A percentile compares a stretch with the other conserved stretches of the same genome.
Evolutionary conservation across 2,888 invertebrate species (phyloP).

Genomic region (Athalia circularis): DNA sequence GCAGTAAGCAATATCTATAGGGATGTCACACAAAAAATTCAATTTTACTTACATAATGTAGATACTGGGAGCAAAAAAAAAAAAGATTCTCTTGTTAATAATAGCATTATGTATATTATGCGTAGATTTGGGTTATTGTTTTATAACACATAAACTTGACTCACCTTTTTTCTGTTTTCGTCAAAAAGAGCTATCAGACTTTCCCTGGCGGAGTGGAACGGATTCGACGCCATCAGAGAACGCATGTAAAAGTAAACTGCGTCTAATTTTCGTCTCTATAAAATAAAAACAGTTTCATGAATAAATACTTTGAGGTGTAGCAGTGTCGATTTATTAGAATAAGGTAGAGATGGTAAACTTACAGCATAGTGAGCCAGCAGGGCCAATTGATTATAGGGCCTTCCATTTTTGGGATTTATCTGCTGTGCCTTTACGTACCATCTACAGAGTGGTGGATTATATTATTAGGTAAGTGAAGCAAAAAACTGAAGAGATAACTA

Average conservation of each 20-base stretch:
- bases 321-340: neutral
- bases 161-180: slow-evolving; percentile 93
- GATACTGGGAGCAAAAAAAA: slow-evolving; percentile 76
- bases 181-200: slow-evolving; percentile 91
- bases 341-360: slow-evolving; percentile 69
- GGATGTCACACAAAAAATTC: slow-evolving; percentile 67
- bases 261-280: slow-evolving; percentile 92
- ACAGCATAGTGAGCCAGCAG: slow-evolving; percentile 89
- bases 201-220: slow-evolving; percentile 94
- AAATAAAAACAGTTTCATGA: slow-evolving; percentile 60
- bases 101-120: slow-evolving; percentile 18
- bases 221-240: slow-evolving; percentile 95
- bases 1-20: slow-evolving; percentile 59
- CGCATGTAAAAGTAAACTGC: slow-evolving; percentile 98
- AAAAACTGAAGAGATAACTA: neutral
- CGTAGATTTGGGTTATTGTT: neutral
- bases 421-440: slow-evolving; percentile 96
- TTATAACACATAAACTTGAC: slow-evolving; percentile 23
- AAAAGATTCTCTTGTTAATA: slow-evolving; percentile 51
- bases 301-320: neutral
- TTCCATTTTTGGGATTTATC: slow-evolving; percentile 95
- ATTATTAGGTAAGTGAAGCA: neutral
- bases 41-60: slow-evolving; percentile 77
- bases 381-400: slow-evolving; percentile 96
- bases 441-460: slow-evolving; percentile 68